Base-by-base conservation (phyloP, 2,113 vertebrate genomes). In the Telmatochromis sp. region DNA sequence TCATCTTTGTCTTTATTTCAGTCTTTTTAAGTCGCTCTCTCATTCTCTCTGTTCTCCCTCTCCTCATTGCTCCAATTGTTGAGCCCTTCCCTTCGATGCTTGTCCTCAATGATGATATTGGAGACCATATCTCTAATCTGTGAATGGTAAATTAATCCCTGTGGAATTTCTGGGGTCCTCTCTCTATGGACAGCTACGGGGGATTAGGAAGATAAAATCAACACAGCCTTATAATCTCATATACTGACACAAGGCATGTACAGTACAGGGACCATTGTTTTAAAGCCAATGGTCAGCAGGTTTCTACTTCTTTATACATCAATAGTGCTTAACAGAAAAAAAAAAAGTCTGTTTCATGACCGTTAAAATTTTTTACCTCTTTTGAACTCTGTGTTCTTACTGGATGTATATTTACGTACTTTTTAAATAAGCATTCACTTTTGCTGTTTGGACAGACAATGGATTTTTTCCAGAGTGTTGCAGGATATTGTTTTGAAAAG, bases 151-250 rank as follows among this genome's bases (percentile, higher is more conserved):
- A 95, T 94, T 92, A 94, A 94, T 93, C 93, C 94, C 87, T 92
- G 86, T 90, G 89, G 94, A 94, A 89, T 91, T 93, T 89, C 82
- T 87, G 81, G 63, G 21, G 89, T 84, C 86, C 82, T 92, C 90
- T 89, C 86, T 93, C 87, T 82, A 86, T 92, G 88, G 87, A 89
- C 91, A 87, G 82, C 91, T 93, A 91, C 17, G n/a, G 89, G 58
- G 94, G 94, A 95, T 95, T 95, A 94, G 65, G 73, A 88, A 94
- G 93, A 95, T 94, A 95, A 79, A 92, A 95, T 94, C 93, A 93
- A 93, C 91, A 93, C 83, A 68, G 82, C 54, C 83, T 93, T 86
- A 93, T 94, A 94, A 94, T 94, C 93, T 95, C 89, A 92, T 83
- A 95, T 84, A 90, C 85, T 89, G 93, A 91, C 93, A 91, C 86